A percentile compares a stretch with the other conserved stretches of the same genome.
Evolutionary conservation across 92 coral and sea anemone genomes (phyloP).

Genomic region (Actinostola sp.): DNA sequence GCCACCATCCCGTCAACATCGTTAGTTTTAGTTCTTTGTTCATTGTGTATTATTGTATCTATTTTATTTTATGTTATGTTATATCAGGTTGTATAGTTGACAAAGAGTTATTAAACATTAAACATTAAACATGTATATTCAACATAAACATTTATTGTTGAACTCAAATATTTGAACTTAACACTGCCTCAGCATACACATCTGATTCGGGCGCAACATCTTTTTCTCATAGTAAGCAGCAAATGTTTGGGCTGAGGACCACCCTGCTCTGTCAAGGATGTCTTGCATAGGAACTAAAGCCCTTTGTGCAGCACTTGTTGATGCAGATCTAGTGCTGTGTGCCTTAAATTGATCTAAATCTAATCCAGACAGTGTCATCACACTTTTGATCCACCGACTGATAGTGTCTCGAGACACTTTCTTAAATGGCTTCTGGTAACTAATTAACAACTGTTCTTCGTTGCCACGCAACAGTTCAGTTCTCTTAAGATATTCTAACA

Average conservation of each 20-base stretch:
- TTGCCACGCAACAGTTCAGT: conserved; percentile 23
- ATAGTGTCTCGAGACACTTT: conserved; percentile 17
- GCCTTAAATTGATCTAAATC: conserved; percentile 16
- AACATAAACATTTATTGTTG: no score
- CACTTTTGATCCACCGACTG: conserved; percentile 18
- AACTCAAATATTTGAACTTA: no score
- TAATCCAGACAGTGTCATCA: conserved; percentile 12
- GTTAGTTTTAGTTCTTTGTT: no score
- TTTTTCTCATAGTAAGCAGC: conserved; percentile 62
- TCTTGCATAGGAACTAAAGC: conserved; percentile 28
- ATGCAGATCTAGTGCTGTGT: no score
- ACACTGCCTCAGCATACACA: no score
- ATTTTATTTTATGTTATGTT: no score
- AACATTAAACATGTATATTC: no score
- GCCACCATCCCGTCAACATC: no score
- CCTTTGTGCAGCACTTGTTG: neutral
- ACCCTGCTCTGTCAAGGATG: conserved; percentile 28
- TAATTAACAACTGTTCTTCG: conserved; percentile 2
- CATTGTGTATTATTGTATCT: no score
- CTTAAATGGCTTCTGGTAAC: conserved; percentile 1
- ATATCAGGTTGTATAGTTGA: no score
- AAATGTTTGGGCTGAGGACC: conserved; percentile 58
- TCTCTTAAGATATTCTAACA: conserved; percentile 31
- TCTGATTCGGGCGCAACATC: no score
- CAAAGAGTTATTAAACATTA: no score